Percentiles rank a stretch among this genome's conserved stretches.
phyloP scores from a whole-genome alignment of 1,140 invertebrate species.

The Heliconius nattereri region DNA sequence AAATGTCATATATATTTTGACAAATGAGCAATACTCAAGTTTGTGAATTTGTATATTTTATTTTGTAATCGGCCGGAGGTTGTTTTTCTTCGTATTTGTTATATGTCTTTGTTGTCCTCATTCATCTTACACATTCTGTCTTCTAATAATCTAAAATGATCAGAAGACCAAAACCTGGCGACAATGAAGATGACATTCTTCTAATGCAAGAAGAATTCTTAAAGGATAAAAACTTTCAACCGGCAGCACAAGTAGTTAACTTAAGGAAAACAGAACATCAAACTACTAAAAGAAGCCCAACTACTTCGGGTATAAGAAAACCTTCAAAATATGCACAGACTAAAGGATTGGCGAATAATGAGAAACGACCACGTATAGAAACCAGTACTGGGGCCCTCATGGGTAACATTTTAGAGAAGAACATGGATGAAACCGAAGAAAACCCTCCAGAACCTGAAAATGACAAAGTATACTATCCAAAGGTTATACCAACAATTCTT shows the following conservation, averaged over 20 bases:
- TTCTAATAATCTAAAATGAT: conserved; percentile 73
- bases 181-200: conserved; percentile 86
- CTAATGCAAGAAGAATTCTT: conserved; percentile 87
- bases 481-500: conserved; percentile 78
- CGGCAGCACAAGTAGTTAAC: conserved; percentile 83
- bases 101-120: not conserved
- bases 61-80: not conserved
- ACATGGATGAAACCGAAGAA: conserved; percentile 52
- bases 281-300: conserved; percentile 49
- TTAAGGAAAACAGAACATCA: conserved; percentile 65
- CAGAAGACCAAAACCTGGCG: conserved; percentile 83
- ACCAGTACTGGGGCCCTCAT: conserved; percentile 38
- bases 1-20: no score
- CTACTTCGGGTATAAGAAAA: conserved; percentile 48
- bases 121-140: not conserved
- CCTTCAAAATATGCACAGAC: conserved; percentile 72
- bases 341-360: conserved; percentile 60
- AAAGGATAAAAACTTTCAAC: conserved; percentile 78
- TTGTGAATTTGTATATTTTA: no score
- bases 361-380: conserved; percentile 51
- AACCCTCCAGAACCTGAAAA: conserved; percentile 54
- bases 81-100: not conserved
- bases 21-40: no score
- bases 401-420: conserved; percentile 67
- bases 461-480: conserved; percentile 77